Evolutionary conservation across 2,888 invertebrate species (phyloP).

Genomic region (Bedellia somnulentella): DNA sequence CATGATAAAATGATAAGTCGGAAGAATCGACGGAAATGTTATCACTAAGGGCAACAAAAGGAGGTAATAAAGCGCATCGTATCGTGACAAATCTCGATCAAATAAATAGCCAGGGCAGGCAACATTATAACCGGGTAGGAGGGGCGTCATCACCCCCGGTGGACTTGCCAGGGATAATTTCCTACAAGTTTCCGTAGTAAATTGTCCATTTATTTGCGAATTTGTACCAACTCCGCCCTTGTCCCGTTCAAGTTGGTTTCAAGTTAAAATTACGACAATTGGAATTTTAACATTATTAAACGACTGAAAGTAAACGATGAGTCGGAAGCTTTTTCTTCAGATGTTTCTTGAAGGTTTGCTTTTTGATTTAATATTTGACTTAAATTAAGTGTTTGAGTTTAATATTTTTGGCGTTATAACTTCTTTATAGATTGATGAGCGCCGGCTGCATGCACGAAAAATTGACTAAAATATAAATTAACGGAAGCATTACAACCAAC

Average conservation of each 20-base stretch:
- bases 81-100: background rate
- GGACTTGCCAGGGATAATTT: constrained; percentile 10
- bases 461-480: too few relatives aligned
- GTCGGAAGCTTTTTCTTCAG: too few relatives aligned
- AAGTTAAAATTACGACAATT: too few relatives aligned
- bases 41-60: background rate
- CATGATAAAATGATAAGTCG: background rate
- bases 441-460: too few relatives aligned
- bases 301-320: too few relatives aligned
- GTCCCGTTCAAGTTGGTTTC: constrained; percentile 1
- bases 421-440: too few relatives aligned
- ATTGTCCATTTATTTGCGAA: constrained; percentile 28
- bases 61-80: background rate
- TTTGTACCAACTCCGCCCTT: constrained; percentile 3
- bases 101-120: background rate
- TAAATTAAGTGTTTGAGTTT: too few relatives aligned
- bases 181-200: constrained; percentile 18
- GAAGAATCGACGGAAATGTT: background rate
- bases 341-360: too few relatives aligned
- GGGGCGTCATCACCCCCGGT: constrained; percentile 11
- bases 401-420: too few relatives aligned
- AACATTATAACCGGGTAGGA: constrained; percentile 1
- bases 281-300: constrained; percentile 3
- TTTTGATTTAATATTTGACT: too few relatives aligned
- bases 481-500: too few relatives aligned